Percentiles rank a stretch among this genome's conserved stretches.
These are phyloP conservation scores for Drosophila mercatorum DNA, from an alignment of 2,888 invertebrate genomes.

Conservation along the genomic window DNA sequence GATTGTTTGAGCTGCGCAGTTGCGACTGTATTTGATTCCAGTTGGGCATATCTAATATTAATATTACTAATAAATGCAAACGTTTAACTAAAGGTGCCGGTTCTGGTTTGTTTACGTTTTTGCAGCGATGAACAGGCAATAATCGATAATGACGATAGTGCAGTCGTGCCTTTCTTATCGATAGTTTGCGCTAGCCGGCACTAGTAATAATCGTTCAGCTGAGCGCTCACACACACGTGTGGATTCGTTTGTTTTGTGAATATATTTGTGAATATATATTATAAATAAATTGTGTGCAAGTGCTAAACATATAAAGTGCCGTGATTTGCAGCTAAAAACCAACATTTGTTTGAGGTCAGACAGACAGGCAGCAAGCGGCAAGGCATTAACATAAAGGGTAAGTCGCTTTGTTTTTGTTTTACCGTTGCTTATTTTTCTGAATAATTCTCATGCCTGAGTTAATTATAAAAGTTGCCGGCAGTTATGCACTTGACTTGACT, in stretches of 20 bases:
- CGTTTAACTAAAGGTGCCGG: constrained; percentile 44
- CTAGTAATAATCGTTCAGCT: constrained; percentile 13
- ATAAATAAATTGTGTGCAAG: background rate
- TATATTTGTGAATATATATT: constrained; percentile 1
- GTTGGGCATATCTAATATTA: constrained; percentile 89
- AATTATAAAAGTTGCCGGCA: background rate
- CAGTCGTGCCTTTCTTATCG: constrained; percentile 19
- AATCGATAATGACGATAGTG: constrained; percentile 22
- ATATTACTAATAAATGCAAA: constrained; percentile 25
- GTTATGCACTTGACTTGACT: background rate
- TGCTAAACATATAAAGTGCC: background rate
- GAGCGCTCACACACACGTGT: constrained; percentile 25
- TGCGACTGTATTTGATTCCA: constrained; percentile 98
- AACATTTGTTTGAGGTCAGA: background rate
- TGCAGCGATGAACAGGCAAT: constrained; percentile 12
- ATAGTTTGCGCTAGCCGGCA: constrained; percentile 31
- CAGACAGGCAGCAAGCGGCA: background rate
- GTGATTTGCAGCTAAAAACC: background rate
- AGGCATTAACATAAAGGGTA: constrained; percentile 8
- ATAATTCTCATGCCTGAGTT: background rate
- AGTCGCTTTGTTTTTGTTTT: constrained; percentile 8
- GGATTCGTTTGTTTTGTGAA: constrained; percentile 18
- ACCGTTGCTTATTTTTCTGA: background rate
- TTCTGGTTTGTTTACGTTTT: constrained; percentile 68
- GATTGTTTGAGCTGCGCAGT: constrained; percentile 95